phyloP scores from a whole-genome alignment of 1,140 invertebrate species.

The Zaprionus vittiger region DNA sequence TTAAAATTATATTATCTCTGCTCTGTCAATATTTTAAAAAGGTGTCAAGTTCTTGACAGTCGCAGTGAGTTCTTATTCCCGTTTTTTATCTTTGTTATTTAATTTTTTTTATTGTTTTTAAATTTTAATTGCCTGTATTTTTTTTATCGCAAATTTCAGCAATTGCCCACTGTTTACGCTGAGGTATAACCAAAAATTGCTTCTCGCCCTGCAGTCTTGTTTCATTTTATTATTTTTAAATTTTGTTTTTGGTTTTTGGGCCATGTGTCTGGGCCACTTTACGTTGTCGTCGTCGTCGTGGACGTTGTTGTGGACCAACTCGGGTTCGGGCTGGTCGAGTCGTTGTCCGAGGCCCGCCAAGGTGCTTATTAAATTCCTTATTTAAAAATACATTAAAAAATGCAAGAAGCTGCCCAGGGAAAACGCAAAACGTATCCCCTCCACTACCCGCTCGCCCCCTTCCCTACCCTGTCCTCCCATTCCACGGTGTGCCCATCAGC shows the following conservation, averaged over 20 bases:
- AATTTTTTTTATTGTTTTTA: too few relatives aligned
- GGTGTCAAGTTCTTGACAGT: too few relatives aligned
- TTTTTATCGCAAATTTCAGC: constrained; percentile 7
- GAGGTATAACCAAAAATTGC: constrained; percentile 49
- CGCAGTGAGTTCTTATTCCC: too few relatives aligned
- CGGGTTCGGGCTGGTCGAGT: constrained; percentile 36
- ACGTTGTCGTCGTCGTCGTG: constrained; percentile 72
- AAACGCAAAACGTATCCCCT: constrained; percentile 50
- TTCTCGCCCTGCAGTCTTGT: constrained; percentile 70
- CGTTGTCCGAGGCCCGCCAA: constrained; percentile 72
- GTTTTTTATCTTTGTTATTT: too few relatives aligned
- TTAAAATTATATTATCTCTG: too few relatives aligned
- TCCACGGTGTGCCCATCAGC: constrained; percentile 19
- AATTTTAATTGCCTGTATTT: neutral
- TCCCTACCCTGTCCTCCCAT: neutral
- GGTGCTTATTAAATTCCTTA: constrained; percentile 83
- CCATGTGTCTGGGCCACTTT: constrained; percentile 81
- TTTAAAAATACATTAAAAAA: constrained; percentile 84
- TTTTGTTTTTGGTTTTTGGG: constrained; percentile 40
- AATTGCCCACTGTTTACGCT: constrained; percentile 54
- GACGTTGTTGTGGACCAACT: constrained; percentile 42
- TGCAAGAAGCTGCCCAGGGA: constrained; percentile 75
- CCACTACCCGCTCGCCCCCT: neutral
- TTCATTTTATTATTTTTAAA: constrained; percentile 21
- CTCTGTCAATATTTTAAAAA: too few relatives aligned